Base-by-base conservation (phyloP, 2,888 invertebrate species). In the Polydrusus tereticollis region DNA sequence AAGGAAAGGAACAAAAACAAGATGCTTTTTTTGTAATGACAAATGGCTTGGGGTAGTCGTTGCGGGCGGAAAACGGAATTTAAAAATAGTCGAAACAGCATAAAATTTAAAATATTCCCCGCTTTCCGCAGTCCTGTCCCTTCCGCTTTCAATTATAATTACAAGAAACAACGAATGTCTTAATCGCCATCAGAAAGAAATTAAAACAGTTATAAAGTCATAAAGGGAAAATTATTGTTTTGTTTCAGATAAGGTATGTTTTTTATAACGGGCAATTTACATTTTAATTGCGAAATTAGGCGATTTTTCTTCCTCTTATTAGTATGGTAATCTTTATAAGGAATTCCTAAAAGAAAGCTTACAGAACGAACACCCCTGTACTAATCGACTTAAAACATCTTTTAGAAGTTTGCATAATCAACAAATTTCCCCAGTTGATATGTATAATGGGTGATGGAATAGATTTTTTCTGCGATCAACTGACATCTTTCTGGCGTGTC, bases 121-220 rank as follows among this genome's bases (percentile, higher is more conserved):
- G 60, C 60, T 74, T 76, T 72, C 36, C 45, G 33, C 62, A 20
- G 29, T 62, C 67, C 50, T 29, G 67, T 45, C 55, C 26, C 57
- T 68, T 47, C 45, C 43, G 66, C 60, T 62, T 75, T 75, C 75
- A 75, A 78, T 80, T 79, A 78, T 76, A 76, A 80, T 78, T 78
- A 74, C 73, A 74, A 69, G 73, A 73, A 75, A 77, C 78, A 79
- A 80, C 78, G 78, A 80, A 79, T 79, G 77, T 79, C 78, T 77
- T 77, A 76, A 77, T 77, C 78, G 78, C 78, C 80, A 79, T 78
- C 78, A 75, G 77, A 79, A 79, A 79, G 77, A 77, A 78, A 81
- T 81, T 81, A 81, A 80, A 79, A 78, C 80, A 79, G 80, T 80
- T 81, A 81, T 74, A 81, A 81, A 81, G 78, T 79, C 78, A 77